Evolutionary conservation across 1,140 invertebrate genomes (phyloP).

Genomic region (Bathynomus jamesi): DNA sequence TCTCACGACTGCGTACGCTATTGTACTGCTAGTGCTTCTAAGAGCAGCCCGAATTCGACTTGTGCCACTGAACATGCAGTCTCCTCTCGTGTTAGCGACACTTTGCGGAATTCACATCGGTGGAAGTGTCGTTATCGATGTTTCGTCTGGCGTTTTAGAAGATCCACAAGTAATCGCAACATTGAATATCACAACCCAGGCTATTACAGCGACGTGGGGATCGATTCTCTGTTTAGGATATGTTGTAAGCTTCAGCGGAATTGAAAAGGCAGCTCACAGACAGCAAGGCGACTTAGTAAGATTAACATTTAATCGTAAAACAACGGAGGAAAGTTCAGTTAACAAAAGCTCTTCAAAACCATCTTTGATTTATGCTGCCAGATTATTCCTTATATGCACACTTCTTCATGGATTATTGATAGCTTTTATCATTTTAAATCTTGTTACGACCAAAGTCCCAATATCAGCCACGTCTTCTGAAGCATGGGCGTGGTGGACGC

Average conservation of each 20-base stretch:
- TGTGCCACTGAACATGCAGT: constrained; percentile 8
- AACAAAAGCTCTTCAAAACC: neutral
- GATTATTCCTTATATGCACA: neutral
- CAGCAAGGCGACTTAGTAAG: neutral
- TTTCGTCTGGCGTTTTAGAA: constrained; percentile 3
- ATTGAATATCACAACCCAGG: neutral
- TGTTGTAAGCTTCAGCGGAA: neutral
- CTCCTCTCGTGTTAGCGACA: constrained; percentile 8
- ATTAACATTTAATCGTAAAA: neutral
- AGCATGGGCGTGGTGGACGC: constrained; percentile 12
- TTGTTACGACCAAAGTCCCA: constrained; percentile 6
- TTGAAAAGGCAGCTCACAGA: neutral
- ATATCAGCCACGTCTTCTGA: neutral
- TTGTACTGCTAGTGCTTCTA: constrained; percentile 7
- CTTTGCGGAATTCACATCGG: constrained; percentile 8
- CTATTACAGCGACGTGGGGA: neutral
- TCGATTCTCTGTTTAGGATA: neutral
- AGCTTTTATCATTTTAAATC: constrained; percentile 4
- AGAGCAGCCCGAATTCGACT: constrained; percentile 3
- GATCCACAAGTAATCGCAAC: neutral
- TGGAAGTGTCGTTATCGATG: constrained; percentile 2
- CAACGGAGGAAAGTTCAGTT: neutral
- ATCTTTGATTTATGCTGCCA: constrained; percentile 5
- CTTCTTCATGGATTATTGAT: constrained; percentile 11
- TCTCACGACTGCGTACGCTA: constrained; percentile 3